Conservation (phyloP, 2,888 invertebrate genomes). For the Macrosiphum euphorbiae region DNA sequence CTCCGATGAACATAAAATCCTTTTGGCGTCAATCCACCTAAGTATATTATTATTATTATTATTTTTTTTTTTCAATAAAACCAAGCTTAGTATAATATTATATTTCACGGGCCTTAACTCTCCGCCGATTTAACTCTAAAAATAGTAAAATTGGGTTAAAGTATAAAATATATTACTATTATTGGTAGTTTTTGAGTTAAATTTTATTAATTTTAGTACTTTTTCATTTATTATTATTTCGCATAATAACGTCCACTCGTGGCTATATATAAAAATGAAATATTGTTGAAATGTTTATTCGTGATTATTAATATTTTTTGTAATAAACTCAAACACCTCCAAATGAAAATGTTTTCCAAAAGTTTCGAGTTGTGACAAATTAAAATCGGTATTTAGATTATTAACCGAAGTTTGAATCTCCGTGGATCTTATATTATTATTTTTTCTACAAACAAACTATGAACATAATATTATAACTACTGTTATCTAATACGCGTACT, state of each 20-base stretch:
- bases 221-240: background rate
- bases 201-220: background rate
- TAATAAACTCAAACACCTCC: background rate
- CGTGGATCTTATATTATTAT: background rate
- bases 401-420: background rate
- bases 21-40: slow-evolving; percentile 49
- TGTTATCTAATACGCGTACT: background rate
- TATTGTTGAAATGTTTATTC: background rate
- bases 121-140: background rate
- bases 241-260: background rate
- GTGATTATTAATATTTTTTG: background rate
- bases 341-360: slow-evolving; percentile 5
- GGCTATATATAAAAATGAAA: no score
- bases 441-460: background rate
- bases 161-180: background rate
- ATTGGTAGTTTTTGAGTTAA: background rate
- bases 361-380: background rate
- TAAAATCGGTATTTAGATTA: background rate
- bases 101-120: background rate
- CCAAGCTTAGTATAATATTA: background rate
- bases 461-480: background rate
- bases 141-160: slow-evolving; percentile 5
- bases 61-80: slow-evolving; percentile 17
- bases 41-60: slow-evolving; percentile 4
- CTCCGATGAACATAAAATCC: slow-evolving; percentile 58